These are phyloP conservation scores for Erinaceus europaeus DNA, from an alignment of 2,113 vertebrate genomes.

Conservation along the genomic window DNA sequence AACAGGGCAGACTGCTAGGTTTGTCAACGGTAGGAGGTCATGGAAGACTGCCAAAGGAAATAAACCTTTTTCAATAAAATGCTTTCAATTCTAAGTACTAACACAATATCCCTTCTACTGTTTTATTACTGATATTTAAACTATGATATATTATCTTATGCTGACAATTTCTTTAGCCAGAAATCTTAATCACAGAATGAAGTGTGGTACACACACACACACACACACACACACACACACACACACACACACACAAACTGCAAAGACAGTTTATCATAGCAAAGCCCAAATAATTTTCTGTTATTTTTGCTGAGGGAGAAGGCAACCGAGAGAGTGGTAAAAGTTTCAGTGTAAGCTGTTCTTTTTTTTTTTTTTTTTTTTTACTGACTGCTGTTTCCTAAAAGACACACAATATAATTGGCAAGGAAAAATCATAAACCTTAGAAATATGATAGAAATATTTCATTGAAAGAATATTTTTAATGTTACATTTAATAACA, in stretches of 20 bases:
- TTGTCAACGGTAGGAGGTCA: constrained; percentile 83
- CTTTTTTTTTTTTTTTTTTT: neutral
- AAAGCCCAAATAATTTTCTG: constrained; percentile 63
- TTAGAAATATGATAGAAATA: constrained; percentile 62
- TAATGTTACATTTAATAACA: too few species aligned
- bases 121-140: constrained; percentile 81
- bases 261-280: constrained; percentile 72
- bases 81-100: constrained; percentile 72
- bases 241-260: neutral
- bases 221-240: neutral
- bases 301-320: neutral
- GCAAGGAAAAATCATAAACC: constrained; percentile 13
- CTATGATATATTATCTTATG: constrained; percentile 73
- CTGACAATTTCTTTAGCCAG: constrained; percentile 69
- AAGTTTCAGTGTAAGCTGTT: neutral
- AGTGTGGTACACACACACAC: neutral
- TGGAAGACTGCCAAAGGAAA: constrained; percentile 83
- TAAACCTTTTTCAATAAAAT: constrained; percentile 81
- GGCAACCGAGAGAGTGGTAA: neutral
- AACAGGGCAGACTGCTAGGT: constrained; percentile 81
- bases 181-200: constrained; percentile 77
- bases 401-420: neutral
- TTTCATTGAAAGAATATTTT: constrained; percentile 53
- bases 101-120: constrained; percentile 63
- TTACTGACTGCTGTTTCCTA: neutral